phyloP scores from a whole-genome alignment of 2,113 vertebrate genomes.

The Litocranius walleri region DNA sequence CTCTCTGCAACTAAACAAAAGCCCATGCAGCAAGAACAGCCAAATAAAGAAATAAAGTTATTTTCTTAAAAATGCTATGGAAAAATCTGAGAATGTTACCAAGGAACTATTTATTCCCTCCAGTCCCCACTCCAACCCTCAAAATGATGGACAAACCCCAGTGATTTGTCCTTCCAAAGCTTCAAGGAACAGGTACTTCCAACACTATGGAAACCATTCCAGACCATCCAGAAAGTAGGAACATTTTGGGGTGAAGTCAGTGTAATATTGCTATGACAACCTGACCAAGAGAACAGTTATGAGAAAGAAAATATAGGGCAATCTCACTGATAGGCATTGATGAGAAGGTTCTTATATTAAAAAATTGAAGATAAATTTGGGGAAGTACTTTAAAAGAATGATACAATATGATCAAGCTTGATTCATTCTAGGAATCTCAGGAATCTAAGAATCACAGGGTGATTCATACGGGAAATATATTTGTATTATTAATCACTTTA shows the following conservation, averaged over 20 bases:
- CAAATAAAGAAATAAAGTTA: not conserved
- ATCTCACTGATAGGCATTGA: not conserved
- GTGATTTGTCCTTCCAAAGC: not conserved
- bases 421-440: not conserved
- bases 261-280: not conserved
- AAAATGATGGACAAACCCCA: not conserved
- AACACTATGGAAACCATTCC: not conserved
- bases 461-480: not conserved
- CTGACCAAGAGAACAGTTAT: not conserved
- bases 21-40: not conserved
- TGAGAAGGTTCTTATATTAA: not conserved
- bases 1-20: not conserved
- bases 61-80: not conserved
- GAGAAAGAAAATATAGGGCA: not conserved
- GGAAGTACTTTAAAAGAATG: not conserved
- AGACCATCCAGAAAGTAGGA: rapidly evolving
- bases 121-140: not conserved
- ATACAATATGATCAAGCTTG: not conserved
- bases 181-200: not conserved
- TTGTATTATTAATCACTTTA: not conserved
- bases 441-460: not conserved
- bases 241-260: not conserved
- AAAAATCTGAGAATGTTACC: not conserved
- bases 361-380: not conserved
- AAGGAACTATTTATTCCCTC: not conserved